Evolutionary conservation across 2,888 invertebrate genomes (phyloP), one percentile per base, ranked within the genome.

Genomic region (Torymus texanus): DNA sequence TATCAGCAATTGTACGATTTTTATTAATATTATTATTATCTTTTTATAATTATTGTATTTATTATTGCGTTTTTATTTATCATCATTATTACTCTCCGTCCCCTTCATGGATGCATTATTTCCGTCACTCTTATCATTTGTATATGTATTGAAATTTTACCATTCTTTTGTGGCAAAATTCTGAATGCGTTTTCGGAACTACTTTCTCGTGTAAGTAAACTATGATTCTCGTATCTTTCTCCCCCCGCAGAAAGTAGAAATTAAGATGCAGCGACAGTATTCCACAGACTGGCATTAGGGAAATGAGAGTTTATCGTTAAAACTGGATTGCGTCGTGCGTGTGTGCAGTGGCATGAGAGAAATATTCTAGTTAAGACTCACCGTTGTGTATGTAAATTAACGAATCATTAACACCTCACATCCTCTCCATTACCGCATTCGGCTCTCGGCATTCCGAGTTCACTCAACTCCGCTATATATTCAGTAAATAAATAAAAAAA

Each of bases 291-390:
- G 88, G 87, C 87, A 87, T 88, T 85, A 86, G 85, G 82, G 14
- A 85, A 84, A 84, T 86, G 83, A 86, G 84, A 85, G 74, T 85
- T 87, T 88, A 88, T 88, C 86, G 86, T 88, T 88, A 86, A 86
- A 85, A 85, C 83, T 85, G 85, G 83, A 83, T 84, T 84, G 85
- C 79, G 85, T 84, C 83, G 82, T 84, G 87, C 83, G 86, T 88
- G 90, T 90, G 89, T 90, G 85, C 89, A 90, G 90, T 90, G 90
- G 90, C 84, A 79, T 81, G 77, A 83, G 78, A 82, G 73, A 82
- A 82, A 75, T 79, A 80, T 81, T 80, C 83, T 84, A 85, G 83
- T 83, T 84, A 85, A 83, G 83, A 74, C 80, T 84, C 84, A 84
- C 84, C 84, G 83, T 85, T 84, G 84, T 84, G 82, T 84, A 84